Percentiles rank a stretch among this genome's conserved stretches.
These are phyloP conservation scores for Papilio aristodemus DNA, from an alignment of 1,140 invertebrate species.

Conservation along the genomic window DNA sequence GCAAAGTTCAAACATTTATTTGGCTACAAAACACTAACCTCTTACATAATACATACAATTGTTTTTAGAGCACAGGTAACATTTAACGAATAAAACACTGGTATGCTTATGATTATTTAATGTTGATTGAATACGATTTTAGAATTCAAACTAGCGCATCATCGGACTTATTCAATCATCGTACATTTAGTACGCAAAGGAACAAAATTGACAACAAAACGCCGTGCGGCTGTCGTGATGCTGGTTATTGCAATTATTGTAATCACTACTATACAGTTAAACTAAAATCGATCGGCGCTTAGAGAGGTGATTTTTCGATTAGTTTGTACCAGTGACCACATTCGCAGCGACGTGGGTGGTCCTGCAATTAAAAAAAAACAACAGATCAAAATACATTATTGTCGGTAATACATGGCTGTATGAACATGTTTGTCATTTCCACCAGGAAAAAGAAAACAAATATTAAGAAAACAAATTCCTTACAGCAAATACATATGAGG, in stretches of 20 bases:
- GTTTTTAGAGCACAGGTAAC: conserved; percentile 48
- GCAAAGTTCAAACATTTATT: conserved; percentile 27
- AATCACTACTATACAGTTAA: conserved; percentile 66
- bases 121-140: conserved; percentile 54
- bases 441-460: too few species aligned
- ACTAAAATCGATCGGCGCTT: conserved; percentile 73
- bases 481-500: too few species aligned
- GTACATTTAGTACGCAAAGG: conserved; percentile 38
- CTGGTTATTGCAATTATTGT: conserved; percentile 55
- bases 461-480: too few species aligned
- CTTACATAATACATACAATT: conserved; percentile 27
- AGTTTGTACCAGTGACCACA: conserved; percentile 99
- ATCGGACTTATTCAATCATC: conserved; percentile 37
- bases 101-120: conserved; percentile 75
- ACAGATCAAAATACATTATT: too few species aligned
- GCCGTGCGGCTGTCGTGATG: conserved; percentile 46
- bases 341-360: conserved; percentile 93
- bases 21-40: conserved; percentile 28
- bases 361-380: conserved; percentile 77
- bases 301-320: conserved; percentile 85
- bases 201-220: conserved; percentile 46
- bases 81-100: conserved; percentile 63
- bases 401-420: background rate
- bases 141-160: conserved; percentile 51
- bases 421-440: too few species aligned